Base-by-base conservation (phyloP, 2,113 vertebrate species). In the Eudorcas thomsonii region DNA sequence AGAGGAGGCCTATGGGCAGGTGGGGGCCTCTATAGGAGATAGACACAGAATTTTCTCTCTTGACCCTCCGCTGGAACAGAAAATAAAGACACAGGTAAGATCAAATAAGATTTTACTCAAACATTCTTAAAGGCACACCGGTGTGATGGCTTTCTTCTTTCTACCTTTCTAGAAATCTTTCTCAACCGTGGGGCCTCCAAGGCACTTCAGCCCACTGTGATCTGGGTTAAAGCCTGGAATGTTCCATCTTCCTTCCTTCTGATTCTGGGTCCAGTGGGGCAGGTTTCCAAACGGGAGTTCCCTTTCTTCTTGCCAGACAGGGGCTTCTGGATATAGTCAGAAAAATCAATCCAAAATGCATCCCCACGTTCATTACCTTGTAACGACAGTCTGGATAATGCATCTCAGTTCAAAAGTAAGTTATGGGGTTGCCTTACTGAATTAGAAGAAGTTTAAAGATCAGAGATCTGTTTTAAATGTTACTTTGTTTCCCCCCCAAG, bases 41-140 rank as follows among this genome's bases (percentile, higher is more conserved):
- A 84, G 3, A 57, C 50, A 50, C 43, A 43, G 59, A 83, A 64
- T 91, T 92, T 88, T 33, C 54, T 86, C 62, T 91, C 57, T 81
- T 85, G 67, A 88, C 2, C 54, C n/a, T 88, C 48, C n/a, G 19
- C 28, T 80, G 50, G 30, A 80, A 93, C 17, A 39, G 78, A 87
- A 62, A 21, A 55, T 26, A 39, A n/a, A 54, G 82, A 82, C 10
- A n/a, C 67, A 89, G 83, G 67, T 94, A 88, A 94, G 92, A 92
- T 45, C 48, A 59, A 95, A 91, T 17, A 36, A 91, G 64, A 81
- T 19, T 74, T 33, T 43, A 25, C 57, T 71, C 71, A 3, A 62
- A 16, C 33, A 81, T 85, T 62, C 84, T 50, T 52, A 60, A 80
- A 64, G 81, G 33, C 62, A 87, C 8, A 16, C 78, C 4, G 4